Evolutionary conservation across 1,140 invertebrate genomes (phyloP).

Genomic region (Drosophila dunni): DNA sequence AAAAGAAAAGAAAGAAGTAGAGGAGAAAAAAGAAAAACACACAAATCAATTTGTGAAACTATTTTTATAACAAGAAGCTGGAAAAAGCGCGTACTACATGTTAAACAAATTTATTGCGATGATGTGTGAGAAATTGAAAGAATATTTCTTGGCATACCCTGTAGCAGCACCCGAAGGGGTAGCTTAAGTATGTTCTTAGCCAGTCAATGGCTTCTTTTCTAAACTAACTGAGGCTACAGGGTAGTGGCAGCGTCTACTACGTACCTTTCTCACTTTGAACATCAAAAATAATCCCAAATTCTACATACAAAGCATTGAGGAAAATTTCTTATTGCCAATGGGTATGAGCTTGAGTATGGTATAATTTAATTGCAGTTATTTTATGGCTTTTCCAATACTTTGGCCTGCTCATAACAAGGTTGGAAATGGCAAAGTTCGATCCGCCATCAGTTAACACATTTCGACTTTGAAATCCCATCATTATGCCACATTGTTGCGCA

Average conservation of each 20-base stretch:
- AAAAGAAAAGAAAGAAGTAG: too few species aligned
- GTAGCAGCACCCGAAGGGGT: background rate
- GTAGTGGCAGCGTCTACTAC: background rate
- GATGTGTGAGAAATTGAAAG: slow-evolving; percentile 74
- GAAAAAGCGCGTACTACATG: slow-evolving; percentile 45
- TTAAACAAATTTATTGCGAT: slow-evolving; percentile 69
- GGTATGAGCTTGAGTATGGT: slow-evolving; percentile 20
- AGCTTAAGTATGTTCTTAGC: background rate
- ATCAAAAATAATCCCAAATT: slow-evolving; percentile 27
- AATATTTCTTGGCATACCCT: slow-evolving; percentile 39
- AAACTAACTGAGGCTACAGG: background rate
- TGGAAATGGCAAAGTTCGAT: background rate
- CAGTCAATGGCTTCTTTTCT: too few species aligned
- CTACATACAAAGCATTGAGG: slow-evolving; percentile 4
- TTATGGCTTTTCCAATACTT: slow-evolving; percentile 25
- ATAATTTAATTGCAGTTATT: slow-evolving; percentile 31
- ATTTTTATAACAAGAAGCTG: slow-evolving; percentile 67
- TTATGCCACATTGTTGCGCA: slow-evolving; percentile 1
- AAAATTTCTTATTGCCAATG: slow-evolving; percentile 35
- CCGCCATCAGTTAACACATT: background rate
- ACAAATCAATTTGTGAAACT: slow-evolving; percentile 70
- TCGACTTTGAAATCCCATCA: slow-evolving; percentile 1
- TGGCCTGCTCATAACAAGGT: slow-evolving; percentile 4
- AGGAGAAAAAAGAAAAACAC: slow-evolving; percentile 4
- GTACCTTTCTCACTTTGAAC: background rate